These are phyloP conservation scores for Imbricaverruca yamaguchii DNA, from an alignment of 2,888 invertebrate genomes.

Conservation along the genomic window DNA sequence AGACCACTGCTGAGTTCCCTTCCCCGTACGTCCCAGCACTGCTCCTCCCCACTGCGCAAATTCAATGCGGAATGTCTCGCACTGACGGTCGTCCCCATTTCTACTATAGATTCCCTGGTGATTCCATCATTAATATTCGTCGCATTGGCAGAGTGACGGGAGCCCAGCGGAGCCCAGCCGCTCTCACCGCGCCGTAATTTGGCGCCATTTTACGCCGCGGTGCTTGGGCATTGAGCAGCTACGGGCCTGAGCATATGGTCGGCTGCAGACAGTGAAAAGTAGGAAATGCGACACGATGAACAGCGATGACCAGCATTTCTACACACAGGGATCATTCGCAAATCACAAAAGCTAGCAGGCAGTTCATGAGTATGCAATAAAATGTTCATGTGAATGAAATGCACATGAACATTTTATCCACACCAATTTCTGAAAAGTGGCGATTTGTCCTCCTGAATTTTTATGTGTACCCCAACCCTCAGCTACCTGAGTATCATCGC, in stretches of 20 bases:
- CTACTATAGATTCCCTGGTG: background rate
- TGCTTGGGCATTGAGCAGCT: background rate
- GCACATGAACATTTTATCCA: too few relatives aligned
- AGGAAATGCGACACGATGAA: background rate
- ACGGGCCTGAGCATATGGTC: too few relatives aligned
- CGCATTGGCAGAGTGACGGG: slow-evolving; percentile 4
- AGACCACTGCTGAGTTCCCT: background rate
- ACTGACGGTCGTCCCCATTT: background rate
- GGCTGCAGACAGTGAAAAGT: background rate
- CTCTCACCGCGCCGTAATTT: background rate
- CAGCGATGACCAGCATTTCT: too few relatives aligned
- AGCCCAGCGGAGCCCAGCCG: background rate
- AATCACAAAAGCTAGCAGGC: too few relatives aligned
- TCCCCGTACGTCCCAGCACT: background rate
- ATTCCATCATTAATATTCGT: slow-evolving; percentile 17
- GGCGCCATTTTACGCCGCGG: slow-evolving; percentile 14
- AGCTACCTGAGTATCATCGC: too few relatives aligned
- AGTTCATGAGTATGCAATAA: too few relatives aligned
- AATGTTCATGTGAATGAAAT: too few relatives aligned
- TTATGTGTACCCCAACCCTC: too few relatives aligned
- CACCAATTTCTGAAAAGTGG: too few relatives aligned
- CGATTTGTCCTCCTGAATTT: too few relatives aligned
- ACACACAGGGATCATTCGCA: too few relatives aligned
- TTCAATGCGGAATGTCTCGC: background rate
- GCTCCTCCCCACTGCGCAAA: background rate